Percentiles rank a stretch among this genome's conserved stretches.
Evolutionary conservation across 2,888 invertebrate species (phyloP).

Genomic region (Apoda limacodes): DNA sequence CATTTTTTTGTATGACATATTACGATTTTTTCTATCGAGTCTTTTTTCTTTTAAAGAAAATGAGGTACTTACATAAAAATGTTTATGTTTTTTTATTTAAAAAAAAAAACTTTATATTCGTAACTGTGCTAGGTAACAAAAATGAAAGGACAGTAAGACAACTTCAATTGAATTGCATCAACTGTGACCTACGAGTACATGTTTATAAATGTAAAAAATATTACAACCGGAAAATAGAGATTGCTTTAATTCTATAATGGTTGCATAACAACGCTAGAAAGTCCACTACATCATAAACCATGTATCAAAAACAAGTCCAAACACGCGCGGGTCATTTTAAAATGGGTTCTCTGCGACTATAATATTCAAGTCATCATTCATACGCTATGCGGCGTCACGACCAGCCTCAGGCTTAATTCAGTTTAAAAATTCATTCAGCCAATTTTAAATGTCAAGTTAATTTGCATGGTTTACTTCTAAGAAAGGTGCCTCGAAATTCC

Average conservation of each 20-base stretch:
- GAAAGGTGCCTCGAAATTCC: constrained; percentile 36
- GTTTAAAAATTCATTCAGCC: constrained; percentile 57
- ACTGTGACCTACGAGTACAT: constrained; percentile 26
- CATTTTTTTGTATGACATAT: too few relatives aligned
- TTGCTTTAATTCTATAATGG: constrained; percentile 56
- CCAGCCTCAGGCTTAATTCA: constrained; percentile 54
- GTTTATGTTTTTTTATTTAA: too few relatives aligned
- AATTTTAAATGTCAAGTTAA: constrained; percentile 47
- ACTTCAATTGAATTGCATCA: too few relatives aligned
- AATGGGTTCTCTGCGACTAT: constrained; percentile 21
- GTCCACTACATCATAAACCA: neutral
- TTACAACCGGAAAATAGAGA: constrained; percentile 52
- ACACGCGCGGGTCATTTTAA: constrained; percentile 22
- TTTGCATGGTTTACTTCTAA: constrained; percentile 27
- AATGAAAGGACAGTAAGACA: too few relatives aligned
- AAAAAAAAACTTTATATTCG: too few relatives aligned
- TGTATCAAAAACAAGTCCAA: too few relatives aligned
- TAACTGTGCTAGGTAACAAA: too few relatives aligned
- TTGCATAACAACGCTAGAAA: constrained; percentile 31
- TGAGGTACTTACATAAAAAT: too few relatives aligned
- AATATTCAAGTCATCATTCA: constrained; percentile 54
- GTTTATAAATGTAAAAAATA: constrained; percentile 33
- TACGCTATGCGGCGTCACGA: constrained; percentile 63
- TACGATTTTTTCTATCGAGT: too few relatives aligned
- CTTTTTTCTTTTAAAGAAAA: too few relatives aligned